Base-by-base conservation (phyloP, 2,888 invertebrate species). In the Dinocampus coccinellae region DNA sequence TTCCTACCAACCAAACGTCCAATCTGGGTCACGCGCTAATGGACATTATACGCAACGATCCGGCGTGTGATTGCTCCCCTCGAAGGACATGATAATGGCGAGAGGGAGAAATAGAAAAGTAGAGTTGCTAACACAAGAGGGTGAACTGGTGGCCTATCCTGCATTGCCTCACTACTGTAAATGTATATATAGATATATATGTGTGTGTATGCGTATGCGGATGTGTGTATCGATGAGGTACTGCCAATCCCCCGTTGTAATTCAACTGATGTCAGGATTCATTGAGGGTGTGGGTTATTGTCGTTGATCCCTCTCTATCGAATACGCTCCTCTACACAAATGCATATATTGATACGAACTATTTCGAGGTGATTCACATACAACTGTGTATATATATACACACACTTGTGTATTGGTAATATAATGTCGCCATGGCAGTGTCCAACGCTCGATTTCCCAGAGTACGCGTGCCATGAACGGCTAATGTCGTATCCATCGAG, bases 1-100 rank as follows among this genome's bases (percentile, higher is more conserved):
- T 64, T 52, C 63, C 42, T 62, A 47, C 42, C 26, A 16, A 29
- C 47, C 24, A 13, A 34, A 64, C 63, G 29, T 11, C 20, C 58
- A 64, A 73, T 67, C 36, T 73, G 52, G 73, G 73, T 70, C 69
- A 73, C 47, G 69, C 70, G 67, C 61, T 73, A 73, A 70, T 73
- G 67, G 67, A 73, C 42, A 36, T 52, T 62, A 61, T 63, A 70
- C 66, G 70, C 71, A 62, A 47, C 65, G 52, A 70, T 58, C 42
- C 64, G 57, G 47, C 22, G 58, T 70, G 65, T 70, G 65, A 70
- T 65, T 70, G 65, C 65, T 60, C 42, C 24, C 60, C 57, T 52
- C 53, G 34, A 60, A 65, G 72, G 39, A 72, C 63, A 42, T 24
- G 11, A 47, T n/a, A 26, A 33, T 42, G 52, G 34, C 24, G 26